A percentile compares a stretch with the other conserved stretches of the same genome.
phyloP scores from a whole-genome alignment of 1,140 invertebrate genomes.

The Bradynema listronoti region DNA sequence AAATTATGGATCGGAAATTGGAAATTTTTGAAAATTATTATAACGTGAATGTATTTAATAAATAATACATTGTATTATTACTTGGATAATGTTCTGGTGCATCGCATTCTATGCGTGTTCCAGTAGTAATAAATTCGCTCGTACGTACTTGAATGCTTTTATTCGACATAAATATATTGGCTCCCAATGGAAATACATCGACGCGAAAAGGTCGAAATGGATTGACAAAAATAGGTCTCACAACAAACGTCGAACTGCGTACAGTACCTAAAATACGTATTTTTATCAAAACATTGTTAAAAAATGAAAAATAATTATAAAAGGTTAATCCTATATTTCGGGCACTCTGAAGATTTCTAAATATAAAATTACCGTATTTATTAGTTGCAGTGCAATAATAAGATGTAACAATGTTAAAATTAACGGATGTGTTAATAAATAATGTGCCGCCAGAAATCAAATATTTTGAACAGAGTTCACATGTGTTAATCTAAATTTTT shows the following conservation, averaged over 20 bases:
- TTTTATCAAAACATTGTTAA: no score
- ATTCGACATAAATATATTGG: no score
- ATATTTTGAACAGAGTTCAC: constrained; percentile 11
- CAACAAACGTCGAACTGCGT: constrained; percentile 20
- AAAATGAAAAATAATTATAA: no score
- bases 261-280: constrained; percentile 21
- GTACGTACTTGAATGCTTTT: no score
- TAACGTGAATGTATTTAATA: no score
- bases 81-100: constrained; percentile 42
- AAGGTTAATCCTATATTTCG: background rate
- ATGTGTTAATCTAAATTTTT: constrained; percentile 27
- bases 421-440: constrained; percentile 21
- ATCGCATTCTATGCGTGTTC: constrained; percentile 35
- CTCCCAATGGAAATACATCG: constrained; percentile 32
- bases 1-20: background rate
- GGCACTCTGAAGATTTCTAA: background rate
- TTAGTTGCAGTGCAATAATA: constrained; percentile 37
- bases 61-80: no score
- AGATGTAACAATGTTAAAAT: constrained; percentile 10
- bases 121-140: no score
- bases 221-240: constrained; percentile 38
- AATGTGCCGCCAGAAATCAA: constrained; percentile 35
- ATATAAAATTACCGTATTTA: constrained; percentile 23
- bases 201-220: constrained; percentile 28
- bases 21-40: background rate